Percentiles rank a stretch among this genome's conserved stretches.
These are phyloP conservation scores for Aphelocoma californica DNA, from an alignment of 2,797 vertebrate genomes.

Conservation along the genomic window DNA sequence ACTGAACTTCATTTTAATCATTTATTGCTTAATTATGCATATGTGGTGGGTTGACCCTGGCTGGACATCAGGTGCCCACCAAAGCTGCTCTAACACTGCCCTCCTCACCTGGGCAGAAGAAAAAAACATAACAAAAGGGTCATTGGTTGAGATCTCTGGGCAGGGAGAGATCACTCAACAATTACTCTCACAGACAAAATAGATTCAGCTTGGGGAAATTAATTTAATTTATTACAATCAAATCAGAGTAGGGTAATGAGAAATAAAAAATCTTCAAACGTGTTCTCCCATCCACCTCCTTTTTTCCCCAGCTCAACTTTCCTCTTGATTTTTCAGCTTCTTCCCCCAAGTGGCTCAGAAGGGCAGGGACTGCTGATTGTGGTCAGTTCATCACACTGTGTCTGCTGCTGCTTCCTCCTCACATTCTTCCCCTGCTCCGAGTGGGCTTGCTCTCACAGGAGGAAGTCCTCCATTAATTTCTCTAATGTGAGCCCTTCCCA, in stretches of 20 bases:
- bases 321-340: not conserved
- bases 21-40: not conserved
- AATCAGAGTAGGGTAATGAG: not conserved
- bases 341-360: fast-evolving
- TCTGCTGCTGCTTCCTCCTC: not conserved
- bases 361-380: not conserved
- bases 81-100: not conserved
- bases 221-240: not conserved
- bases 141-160: not conserved
- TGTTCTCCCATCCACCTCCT: fast-evolving
- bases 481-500: not conserved
- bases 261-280: not conserved
- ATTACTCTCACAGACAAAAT: not conserved
- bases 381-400: not conserved
- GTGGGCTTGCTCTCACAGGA: not conserved
- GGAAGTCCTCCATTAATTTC: not conserved
- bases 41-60: not conserved
- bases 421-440: not conserved
- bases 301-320: not conserved
- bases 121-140: not conserved
- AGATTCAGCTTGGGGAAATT: not conserved
- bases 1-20: not conserved
- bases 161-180: not conserved
- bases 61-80: not conserved
- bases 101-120: not conserved